Conservation (phyloP, 2,797 vertebrate genomes). For the Poeciliopsis paucimaculata region DNA sequence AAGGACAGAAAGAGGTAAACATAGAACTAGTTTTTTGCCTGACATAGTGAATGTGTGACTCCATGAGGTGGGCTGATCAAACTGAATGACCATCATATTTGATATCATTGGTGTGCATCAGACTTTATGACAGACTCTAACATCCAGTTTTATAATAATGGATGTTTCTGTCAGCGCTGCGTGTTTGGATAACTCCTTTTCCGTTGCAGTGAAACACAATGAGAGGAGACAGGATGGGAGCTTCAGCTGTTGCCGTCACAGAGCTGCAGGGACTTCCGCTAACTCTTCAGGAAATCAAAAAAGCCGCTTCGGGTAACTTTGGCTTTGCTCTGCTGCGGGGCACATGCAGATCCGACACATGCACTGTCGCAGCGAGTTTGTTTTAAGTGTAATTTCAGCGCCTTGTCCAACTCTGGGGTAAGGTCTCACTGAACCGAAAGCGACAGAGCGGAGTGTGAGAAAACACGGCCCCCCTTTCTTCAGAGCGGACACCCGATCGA, state of each 20-base stretch:
- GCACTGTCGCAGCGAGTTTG: constrained; percentile 15
- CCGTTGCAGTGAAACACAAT: constrained; percentile 52
- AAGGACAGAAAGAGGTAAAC: constrained; percentile 5
- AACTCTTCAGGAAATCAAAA: constrained; percentile 67
- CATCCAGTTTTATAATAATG: constrained; percentile 41
- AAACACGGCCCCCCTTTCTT: constrained; percentile 77
- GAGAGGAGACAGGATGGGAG: constrained; percentile 65
- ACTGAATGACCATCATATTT: constrained; percentile 28
- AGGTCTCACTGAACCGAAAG: constrained; percentile 44
- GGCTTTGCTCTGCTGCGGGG: constrained; percentile 26
- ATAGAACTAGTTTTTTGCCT: constrained; percentile 6
- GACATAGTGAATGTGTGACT: constrained; percentile 7
- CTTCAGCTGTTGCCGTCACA: constrained; percentile 55
- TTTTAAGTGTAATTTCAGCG: constrained; percentile 23
- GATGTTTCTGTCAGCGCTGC: constrained; percentile 11
- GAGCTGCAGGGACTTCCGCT: constrained; percentile 64
- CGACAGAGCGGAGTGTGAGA: constrained; percentile 77
- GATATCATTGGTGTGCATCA: constrained; percentile 44
- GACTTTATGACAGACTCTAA: constrained; percentile 21
- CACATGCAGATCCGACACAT: constrained; percentile 24
- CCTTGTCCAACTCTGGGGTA: constrained; percentile 59
- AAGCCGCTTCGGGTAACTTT: constrained; percentile 33
- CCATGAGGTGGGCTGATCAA: constrained; percentile 25
- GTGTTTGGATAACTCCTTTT: constrained; percentile 57
- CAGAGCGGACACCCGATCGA: constrained; percentile 73